These are phyloP conservation scores for Allolobophora icterica DNA, from an alignment of 2,888 invertebrate genomes.

Conservation along the genomic window DNA sequence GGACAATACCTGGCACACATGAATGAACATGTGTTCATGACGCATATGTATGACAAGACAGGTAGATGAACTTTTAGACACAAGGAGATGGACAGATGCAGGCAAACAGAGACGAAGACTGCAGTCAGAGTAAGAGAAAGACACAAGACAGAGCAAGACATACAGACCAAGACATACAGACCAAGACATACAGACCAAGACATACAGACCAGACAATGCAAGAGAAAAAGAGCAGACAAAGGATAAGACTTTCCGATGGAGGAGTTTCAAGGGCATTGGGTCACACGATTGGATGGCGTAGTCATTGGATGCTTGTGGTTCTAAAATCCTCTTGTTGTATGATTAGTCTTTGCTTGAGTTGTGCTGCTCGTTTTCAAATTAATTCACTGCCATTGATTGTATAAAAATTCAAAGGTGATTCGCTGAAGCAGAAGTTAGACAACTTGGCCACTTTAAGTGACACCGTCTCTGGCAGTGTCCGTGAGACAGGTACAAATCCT, in stretches of 20 bases:
- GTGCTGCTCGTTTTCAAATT: background rate
- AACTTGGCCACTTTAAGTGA: conserved; percentile 30
- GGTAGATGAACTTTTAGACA: background rate
- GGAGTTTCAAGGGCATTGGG: background rate
- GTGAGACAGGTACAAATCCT: conserved; percentile 21
- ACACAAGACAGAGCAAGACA: too few species aligned
- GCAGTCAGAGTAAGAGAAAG: background rate
- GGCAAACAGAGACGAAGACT: background rate
- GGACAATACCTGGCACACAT: background rate
- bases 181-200: background rate
- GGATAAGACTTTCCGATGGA: background rate
- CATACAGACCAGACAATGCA: too few species aligned
- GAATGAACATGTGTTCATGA: background rate
- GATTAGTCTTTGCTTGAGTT: background rate
- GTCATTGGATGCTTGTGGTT: background rate
- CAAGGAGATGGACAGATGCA: background rate
- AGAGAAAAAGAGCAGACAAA: too few species aligned
- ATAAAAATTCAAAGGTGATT: conserved; percentile 29
- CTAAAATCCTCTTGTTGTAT: background rate
- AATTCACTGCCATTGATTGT: background rate
- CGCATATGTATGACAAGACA: background rate
- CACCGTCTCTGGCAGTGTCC: conserved; percentile 25
- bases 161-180: too few species aligned
- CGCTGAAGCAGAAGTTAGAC: conserved; percentile 29
- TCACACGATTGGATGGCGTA: background rate